Percentiles rank a stretch among this genome's conserved stretches.
Evolutionary conservation across 2,888 invertebrate genomes (phyloP).

Genomic region (Watsonalla cultraria): DNA sequence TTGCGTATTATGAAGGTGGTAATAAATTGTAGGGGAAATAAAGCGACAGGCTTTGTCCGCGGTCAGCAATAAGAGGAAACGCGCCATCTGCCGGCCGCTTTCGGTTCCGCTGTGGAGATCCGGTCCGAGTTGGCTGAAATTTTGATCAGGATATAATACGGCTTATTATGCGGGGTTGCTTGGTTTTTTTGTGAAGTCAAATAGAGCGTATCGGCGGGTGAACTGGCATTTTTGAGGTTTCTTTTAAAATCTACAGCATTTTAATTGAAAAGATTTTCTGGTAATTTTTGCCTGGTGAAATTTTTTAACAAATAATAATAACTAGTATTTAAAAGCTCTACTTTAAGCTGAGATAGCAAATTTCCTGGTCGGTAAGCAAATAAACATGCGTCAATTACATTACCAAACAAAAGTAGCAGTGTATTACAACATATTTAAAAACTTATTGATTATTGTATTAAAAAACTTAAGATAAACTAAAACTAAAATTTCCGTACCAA

Average conservation of each 20-base stretch:
- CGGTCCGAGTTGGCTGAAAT: conserved; percentile 54
- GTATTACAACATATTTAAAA: too few species aligned
- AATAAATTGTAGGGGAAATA: conserved; percentile 29
- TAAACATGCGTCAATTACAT: too few species aligned
- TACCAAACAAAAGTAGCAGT: too few species aligned
- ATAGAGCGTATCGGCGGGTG: conserved; percentile 1
- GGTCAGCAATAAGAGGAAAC: conserved; percentile 73
- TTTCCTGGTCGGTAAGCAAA: too few species aligned
- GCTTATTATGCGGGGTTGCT: conserved; percentile 47
- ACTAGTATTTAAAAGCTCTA: too few species aligned
- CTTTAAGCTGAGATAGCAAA: too few species aligned
- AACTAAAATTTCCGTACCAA: too few species aligned
- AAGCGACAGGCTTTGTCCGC: conserved; percentile 61
- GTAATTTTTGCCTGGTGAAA: too few species aligned
- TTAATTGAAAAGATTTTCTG: background rate
- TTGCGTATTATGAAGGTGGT: conserved; percentile 5
- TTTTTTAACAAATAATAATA: too few species aligned
- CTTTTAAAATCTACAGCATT: background rate
- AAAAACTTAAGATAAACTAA: too few species aligned
- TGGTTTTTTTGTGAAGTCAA: conserved; percentile 11
- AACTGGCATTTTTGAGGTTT: background rate
- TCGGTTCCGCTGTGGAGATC: conserved; percentile 55
- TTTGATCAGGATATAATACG: conserved; percentile 61
- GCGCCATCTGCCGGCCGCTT: conserved; percentile 64
- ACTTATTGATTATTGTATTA: too few species aligned